Percentiles rank a stretch among this genome's conserved stretches.
phyloP scores from a whole-genome alignment of 2,797 vertebrate genomes.

The Macropus fuliginosus region DNA sequence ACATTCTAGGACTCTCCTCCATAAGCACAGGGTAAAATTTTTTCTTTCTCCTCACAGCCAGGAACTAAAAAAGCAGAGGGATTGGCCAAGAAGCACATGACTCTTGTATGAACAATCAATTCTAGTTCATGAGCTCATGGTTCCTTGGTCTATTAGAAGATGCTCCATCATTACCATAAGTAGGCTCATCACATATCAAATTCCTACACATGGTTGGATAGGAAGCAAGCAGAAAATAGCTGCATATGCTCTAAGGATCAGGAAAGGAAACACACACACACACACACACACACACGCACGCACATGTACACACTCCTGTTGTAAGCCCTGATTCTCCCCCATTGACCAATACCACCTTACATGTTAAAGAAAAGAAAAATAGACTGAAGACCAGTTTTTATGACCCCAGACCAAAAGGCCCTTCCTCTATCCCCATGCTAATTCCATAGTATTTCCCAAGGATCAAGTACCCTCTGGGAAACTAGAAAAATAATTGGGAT shows the following conservation, averaged over 20 bases:
- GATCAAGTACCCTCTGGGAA: not conserved
- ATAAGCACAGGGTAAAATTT: not conserved
- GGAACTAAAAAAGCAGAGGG: not conserved
- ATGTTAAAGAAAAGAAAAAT: not conserved
- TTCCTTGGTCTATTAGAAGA: not conserved
- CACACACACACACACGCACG: not conserved
- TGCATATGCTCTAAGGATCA: not conserved
- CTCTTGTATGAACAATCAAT: not conserved
- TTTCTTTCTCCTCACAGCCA: not conserved
- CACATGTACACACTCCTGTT: not conserved
- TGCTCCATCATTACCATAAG: not conserved
- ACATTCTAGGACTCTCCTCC: not conserved
- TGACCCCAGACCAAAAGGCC: not conserved
- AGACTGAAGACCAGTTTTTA: not conserved
- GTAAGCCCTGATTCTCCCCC: not conserved
- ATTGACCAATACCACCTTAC: not conserved
- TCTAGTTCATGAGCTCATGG: not conserved
- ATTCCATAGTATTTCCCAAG: not conserved
- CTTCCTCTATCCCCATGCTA: not conserved
- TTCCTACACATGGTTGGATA: not conserved
- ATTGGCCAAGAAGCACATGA: not conserved
- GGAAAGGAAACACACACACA: not conserved
- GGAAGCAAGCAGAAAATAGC: not conserved
- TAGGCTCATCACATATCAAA: not conserved
- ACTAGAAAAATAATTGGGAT: not conserved